A percentile compares a stretch with the other conserved stretches of the same genome.
These are phyloP conservation scores for Microchirus variegatus DNA, from an alignment of 2,797 vertebrate genomes.

Conservation along the genomic window DNA sequence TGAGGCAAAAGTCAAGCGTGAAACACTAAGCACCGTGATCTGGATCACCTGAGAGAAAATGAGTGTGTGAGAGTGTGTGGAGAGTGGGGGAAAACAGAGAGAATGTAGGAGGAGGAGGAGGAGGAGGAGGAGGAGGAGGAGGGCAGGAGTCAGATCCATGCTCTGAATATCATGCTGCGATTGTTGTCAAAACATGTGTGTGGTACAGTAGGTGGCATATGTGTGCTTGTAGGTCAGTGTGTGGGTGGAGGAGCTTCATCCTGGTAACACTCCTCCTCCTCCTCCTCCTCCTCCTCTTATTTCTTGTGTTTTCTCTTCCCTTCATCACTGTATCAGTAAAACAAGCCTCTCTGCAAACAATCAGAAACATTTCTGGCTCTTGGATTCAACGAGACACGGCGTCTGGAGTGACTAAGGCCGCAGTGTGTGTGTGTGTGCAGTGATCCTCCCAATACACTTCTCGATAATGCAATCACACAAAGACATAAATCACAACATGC, in stretches of 20 bases:
- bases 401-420: conserved; percentile 32
- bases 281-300: not conserved
- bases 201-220: conserved; percentile 28
- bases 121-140: conserved; percentile 7
- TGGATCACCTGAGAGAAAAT: conserved; percentile 57
- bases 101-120: not conserved
- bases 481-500: conserved; percentile 27
- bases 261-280: not conserved
- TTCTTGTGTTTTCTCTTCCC: conserved; percentile 11
- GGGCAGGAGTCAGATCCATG: conserved; percentile 26
- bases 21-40: conserved; percentile 46
- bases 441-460: conserved; percentile 12
- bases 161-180: conserved; percentile 49
- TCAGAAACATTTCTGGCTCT: conserved; percentile 18
- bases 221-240: conserved; percentile 40
- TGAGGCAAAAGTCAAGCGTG: conserved; percentile 42
- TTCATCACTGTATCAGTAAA: conserved; percentile 15
- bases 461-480: conserved; percentile 2
- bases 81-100: conserved; percentile 8
- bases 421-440: too few relatives aligned
- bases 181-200: conserved; percentile 62
- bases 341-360: conserved; percentile 19
- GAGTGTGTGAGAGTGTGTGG: conserved; percentile 4
- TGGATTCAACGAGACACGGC: conserved; percentile 9
- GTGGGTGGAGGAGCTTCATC: conserved; percentile 48